phyloP scores from a whole-genome alignment of 2,113 vertebrate species.

The Pyxicephalus adspersus region DNA sequence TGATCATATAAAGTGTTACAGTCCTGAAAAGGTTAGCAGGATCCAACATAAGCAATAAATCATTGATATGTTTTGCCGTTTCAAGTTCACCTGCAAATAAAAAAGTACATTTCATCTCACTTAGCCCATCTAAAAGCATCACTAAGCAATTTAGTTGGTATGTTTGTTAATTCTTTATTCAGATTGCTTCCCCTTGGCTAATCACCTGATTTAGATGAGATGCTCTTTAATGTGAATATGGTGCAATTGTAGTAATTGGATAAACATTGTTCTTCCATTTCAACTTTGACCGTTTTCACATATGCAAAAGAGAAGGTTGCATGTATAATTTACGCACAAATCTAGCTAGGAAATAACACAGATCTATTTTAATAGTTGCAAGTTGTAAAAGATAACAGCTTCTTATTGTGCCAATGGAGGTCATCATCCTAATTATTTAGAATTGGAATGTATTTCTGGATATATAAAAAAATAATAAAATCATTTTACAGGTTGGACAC shows the following conservation, averaged over 20 bases:
- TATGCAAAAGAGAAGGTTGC: neutral
- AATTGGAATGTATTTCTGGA: too few species aligned
- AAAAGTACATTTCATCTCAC: constrained; percentile 32
- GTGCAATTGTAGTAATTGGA: constrained; percentile 47
- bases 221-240: constrained; percentile 46
- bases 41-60: constrained; percentile 24
- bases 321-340: constrained; percentile 27
- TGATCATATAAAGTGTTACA: constrained; percentile 33
- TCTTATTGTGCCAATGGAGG: neutral
- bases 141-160: constrained; percentile 26
- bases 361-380: neutral
- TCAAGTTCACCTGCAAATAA: constrained; percentile 34
- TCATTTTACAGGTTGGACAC: too few species aligned
- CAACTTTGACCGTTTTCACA: constrained; percentile 49
- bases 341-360: neutral
- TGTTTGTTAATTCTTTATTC: constrained; percentile 39
- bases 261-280: constrained; percentile 44
- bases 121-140: constrained; percentile 38
- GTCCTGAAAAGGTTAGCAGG: neutral
- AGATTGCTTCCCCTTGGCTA: constrained; percentile 54
- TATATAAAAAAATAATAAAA: too few species aligned
- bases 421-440: neutral
- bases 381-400: neutral
- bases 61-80: constrained; percentile 39
- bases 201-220: constrained; percentile 51